Evolutionary conservation across 2,113 vertebrate species (phyloP).

Genomic region (Petrocephalus microphthalmus): DNA sequence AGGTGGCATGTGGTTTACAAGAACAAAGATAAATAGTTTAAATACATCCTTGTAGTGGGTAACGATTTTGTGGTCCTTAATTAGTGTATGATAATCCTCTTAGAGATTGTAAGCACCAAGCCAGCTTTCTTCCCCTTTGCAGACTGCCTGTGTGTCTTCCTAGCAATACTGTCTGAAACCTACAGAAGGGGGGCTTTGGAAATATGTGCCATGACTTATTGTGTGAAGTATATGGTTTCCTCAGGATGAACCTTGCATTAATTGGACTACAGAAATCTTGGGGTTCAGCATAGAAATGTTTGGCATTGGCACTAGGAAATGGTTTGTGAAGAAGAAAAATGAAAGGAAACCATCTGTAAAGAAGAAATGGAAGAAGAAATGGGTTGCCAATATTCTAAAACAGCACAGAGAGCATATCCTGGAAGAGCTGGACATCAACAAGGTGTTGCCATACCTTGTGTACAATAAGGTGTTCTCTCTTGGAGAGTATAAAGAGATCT

Average conservation of each 20-base stretch:
- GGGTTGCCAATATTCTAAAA: slow-evolving; percentile 63
- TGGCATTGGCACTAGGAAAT: slow-evolving; percentile 60
- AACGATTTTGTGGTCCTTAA: slow-evolving; percentile 61
- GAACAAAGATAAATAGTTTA: slow-evolving; percentile 24
- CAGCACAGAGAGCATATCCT: slow-evolving; percentile 68
- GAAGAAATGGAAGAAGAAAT: slow-evolving; percentile 62
- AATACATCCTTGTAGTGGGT: slow-evolving; percentile 47
- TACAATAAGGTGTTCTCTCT: slow-evolving; percentile 77
- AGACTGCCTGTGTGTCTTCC: slow-evolving; percentile 66
- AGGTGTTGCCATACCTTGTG: slow-evolving; percentile 73
- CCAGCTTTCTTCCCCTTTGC: slow-evolving; percentile 64
- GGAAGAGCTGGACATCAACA: slow-evolving; percentile 67
- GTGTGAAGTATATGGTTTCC: slow-evolving; percentile 56
- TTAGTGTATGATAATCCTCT: slow-evolving; percentile 80
- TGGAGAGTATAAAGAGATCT: slow-evolving; percentile 76
- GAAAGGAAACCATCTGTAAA: slow-evolving; percentile 55
- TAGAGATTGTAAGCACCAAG: slow-evolving; percentile 64
- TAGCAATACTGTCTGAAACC: slow-evolving; percentile 57
- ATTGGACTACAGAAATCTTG: slow-evolving; percentile 43
- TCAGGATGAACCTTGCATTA: slow-evolving; percentile 43
- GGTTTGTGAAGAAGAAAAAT: slow-evolving; percentile 68
- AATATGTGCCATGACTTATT: slow-evolving; percentile 43
- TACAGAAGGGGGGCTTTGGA: slow-evolving; percentile 48
- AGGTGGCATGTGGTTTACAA: not conserved
- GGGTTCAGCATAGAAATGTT: slow-evolving; percentile 62